Evolutionary conservation across 2,888 invertebrate species (phyloP).

Genomic region (Lycia hirtaria): DNA sequence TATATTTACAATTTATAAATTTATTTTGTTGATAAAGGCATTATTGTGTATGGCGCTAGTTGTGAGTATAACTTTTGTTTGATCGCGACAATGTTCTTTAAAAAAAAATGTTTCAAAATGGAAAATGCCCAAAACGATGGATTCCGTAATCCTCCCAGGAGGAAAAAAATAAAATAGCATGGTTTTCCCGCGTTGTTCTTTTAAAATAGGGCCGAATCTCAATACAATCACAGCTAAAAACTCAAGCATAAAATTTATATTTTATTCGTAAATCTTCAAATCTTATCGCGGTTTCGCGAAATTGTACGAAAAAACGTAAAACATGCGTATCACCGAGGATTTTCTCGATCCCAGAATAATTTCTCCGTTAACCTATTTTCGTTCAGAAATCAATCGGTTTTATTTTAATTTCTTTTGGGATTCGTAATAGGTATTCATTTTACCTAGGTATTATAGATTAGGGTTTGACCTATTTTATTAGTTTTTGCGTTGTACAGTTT

Average conservation of each 20-base stretch:
- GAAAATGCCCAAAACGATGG: too few relatives aligned
- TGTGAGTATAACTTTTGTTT: too few relatives aligned
- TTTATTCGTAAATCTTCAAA: slow-evolving; percentile 9
- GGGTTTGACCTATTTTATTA: not conserved
- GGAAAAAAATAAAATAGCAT: too few relatives aligned
- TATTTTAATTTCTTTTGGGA: slow-evolving; percentile 23
- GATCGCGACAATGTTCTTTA: too few relatives aligned
- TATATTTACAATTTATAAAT: too few relatives aligned
- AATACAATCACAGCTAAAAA: not conserved
- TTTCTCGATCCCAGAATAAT: slow-evolving; percentile 16
- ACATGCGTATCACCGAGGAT: slow-evolving; percentile 11
- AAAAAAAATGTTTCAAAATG: too few relatives aligned
- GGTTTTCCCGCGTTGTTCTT: too few relatives aligned
- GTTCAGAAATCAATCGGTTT: slow-evolving; percentile 13
- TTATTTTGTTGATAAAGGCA: too few relatives aligned
- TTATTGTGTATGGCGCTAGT: too few relatives aligned
- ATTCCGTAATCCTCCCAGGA: too few relatives aligned
- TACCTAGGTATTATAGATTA: not conserved
- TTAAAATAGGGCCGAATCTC: not conserved
- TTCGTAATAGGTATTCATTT: not conserved
- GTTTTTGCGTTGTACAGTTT: not conserved
- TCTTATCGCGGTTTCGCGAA: slow-evolving; percentile 9
- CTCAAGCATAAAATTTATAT: not conserved
- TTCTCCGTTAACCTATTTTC: slow-evolving; percentile 17
- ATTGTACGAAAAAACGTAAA: slow-evolving; percentile 13